Conservation (phyloP, 2,113 vertebrate species). For the Beaufortia kweichowensis region DNA sequence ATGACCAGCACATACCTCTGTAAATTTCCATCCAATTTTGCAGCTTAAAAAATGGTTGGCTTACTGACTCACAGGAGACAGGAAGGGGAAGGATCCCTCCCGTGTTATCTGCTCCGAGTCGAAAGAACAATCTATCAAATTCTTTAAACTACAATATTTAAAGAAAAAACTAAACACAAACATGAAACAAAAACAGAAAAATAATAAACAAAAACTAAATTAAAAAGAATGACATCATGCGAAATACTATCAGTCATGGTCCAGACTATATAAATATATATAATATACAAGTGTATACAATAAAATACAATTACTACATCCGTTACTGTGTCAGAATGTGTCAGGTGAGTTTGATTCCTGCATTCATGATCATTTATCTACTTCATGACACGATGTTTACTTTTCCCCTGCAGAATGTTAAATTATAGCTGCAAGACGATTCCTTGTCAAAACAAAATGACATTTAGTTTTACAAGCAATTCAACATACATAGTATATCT, state of each 20-base stretch:
- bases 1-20: slow-evolving; percentile 43
- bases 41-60: slow-evolving; percentile 38
- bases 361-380: too few species aligned
- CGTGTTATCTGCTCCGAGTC: slow-evolving; percentile 16
- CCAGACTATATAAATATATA: too few species aligned
- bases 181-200: background rate
- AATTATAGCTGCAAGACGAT: too few species aligned
- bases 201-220: background rate
- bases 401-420: too few species aligned
- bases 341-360: too few species aligned
- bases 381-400: too few species aligned
- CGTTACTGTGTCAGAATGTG: too few species aligned
- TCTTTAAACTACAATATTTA: background rate
- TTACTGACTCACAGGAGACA: slow-evolving; percentile 9
- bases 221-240: background rate
- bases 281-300: too few species aligned
- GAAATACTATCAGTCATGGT: background rate
- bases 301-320: too few species aligned
- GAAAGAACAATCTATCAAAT: background rate
- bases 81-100: slow-evolving; percentile 14
- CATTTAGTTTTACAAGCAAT: too few species aligned
- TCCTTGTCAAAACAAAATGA: too few species aligned
- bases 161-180: background rate
- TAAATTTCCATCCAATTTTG: slow-evolving; percentile 48
- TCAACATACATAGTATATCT: too few species aligned